Evolutionary conservation across 2,113 vertebrate genomes (phyloP).

Genomic region (Myotis davidii): DNA sequence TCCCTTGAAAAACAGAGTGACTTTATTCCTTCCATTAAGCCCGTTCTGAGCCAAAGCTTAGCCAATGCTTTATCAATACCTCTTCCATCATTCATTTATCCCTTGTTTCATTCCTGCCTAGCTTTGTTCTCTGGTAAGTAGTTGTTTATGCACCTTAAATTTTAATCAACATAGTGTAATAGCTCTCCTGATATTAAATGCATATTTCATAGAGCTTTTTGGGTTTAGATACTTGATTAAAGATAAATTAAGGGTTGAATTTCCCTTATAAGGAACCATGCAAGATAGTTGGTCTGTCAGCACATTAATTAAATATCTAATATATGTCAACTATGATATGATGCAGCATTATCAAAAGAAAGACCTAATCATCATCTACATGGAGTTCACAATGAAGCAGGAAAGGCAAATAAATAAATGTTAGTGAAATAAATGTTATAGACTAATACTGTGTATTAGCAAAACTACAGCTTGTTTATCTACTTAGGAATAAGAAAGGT

Average conservation of each 20-base stretch:
- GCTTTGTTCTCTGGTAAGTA: background rate
- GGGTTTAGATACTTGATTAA: background rate
- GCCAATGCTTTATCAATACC: background rate
- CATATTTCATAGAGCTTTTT: background rate
- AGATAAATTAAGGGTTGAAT: background rate
- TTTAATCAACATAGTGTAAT: background rate
- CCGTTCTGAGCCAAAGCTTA: slow-evolving; percentile 4
- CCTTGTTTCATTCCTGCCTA: background rate
- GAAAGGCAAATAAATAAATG: background rate
- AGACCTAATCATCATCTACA: background rate
- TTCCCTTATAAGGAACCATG: background rate
- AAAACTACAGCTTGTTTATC: background rate
- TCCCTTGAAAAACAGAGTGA: background rate
- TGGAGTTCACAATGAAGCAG: background rate
- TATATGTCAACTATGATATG: background rate
- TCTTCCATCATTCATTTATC: background rate
- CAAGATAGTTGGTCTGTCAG: background rate
- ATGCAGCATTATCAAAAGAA: background rate
- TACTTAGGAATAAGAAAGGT: background rate
- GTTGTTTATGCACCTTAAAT: background rate
- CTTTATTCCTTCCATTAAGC: slow-evolving; percentile 58
- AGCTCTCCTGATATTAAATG: background rate
- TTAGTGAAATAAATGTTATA: background rate
- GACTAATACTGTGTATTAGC: background rate
- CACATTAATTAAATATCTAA: background rate